Evolutionary conservation across 2,888 invertebrate genomes (phyloP), one percentile per base, ranked within the genome.

Genomic region (Eurytoma californica): DNA sequence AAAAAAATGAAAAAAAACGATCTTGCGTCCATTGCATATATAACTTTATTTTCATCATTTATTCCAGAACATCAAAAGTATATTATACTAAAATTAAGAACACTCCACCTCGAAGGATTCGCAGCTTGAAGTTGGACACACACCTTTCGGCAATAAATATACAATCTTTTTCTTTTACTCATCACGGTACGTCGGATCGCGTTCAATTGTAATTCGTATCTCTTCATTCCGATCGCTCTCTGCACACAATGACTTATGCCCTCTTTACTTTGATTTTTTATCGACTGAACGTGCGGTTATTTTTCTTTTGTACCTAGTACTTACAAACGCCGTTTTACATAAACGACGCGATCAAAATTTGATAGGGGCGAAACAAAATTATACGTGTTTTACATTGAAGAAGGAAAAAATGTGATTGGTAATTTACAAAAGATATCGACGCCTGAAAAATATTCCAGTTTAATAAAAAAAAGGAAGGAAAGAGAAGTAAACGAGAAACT

Each of bases 151-250:
- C 63, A 73, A 73, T 79, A 68, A 79, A 81, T 67, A 70, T 75
- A 76, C 79, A 81, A 79, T 75, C 68, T 67, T 76, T 80, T 55
- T 68, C 39, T 53, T 58, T 72, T 49, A 39, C 58, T 73, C 28
- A 30, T 77, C 65, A 28, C 39, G 39, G 39, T 39, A 39, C 39
- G 39, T 39, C 39, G 39, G 55, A 76, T 66, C 39, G n/a, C 60
- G 57, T 67, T 60, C 53, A 67, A 80, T 82, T 80, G 81, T 80
- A 80, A 79, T 82, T 83, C 80, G 79, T 80, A 81, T 83, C 72
- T 82, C 81, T 78, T 80, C 81, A 82, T 83, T 77, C 79, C 77
- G 77, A 80, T 82, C 80, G 81, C 73, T 83, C 76, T 83, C 82
- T 81, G 80, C 80, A 74, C 63, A 69, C 67, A 72, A 60, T 39